A percentile compares a stretch with the other conserved stretches of the same genome.
Evolutionary conservation across 1,140 invertebrate genomes (phyloP).

Genomic region (Cotesia glomerata): DNA sequence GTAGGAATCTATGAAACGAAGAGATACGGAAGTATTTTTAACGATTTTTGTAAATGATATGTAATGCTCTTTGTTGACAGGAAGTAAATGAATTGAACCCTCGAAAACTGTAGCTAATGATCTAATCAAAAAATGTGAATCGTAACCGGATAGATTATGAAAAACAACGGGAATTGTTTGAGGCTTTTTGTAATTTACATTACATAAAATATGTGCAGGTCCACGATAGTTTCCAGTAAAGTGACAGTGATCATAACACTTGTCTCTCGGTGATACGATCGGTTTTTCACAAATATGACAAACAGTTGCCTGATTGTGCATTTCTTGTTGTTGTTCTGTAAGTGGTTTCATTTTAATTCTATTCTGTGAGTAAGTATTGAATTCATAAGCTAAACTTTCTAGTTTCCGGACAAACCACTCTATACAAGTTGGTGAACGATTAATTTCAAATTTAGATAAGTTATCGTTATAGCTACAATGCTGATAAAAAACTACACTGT

Average conservation of each 20-base stretch:
- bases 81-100: conserved; percentile 28
- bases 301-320: not conserved
- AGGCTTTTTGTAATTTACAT: conserved; percentile 45
- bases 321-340: not conserved
- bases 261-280: conserved; percentile 29
- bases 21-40: conserved; percentile 27
- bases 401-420: conserved; percentile 41
- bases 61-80: conserved; percentile 40
- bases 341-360: conserved; percentile 21
- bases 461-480: conserved; percentile 24
- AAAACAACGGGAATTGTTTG: conserved; percentile 30
- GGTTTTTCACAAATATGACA: conserved; percentile 39
- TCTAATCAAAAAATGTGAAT: conserved; percentile 38
- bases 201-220: conserved; percentile 50
- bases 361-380: not conserved
- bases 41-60: conserved; percentile 40
- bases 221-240: conserved; percentile 48
- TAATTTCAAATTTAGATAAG: conserved; percentile 19
- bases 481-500: conserved; percentile 22
- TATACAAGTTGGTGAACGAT: conserved; percentile 32
- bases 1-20: conserved; percentile 43
- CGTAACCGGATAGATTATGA: conserved; percentile 32
- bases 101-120: conserved; percentile 21
- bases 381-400: conserved; percentile 26
- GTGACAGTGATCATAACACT: conserved; percentile 49